Evolutionary conservation across 2,888 invertebrate genomes (phyloP).

Genomic region (Pammene fasciana): DNA sequence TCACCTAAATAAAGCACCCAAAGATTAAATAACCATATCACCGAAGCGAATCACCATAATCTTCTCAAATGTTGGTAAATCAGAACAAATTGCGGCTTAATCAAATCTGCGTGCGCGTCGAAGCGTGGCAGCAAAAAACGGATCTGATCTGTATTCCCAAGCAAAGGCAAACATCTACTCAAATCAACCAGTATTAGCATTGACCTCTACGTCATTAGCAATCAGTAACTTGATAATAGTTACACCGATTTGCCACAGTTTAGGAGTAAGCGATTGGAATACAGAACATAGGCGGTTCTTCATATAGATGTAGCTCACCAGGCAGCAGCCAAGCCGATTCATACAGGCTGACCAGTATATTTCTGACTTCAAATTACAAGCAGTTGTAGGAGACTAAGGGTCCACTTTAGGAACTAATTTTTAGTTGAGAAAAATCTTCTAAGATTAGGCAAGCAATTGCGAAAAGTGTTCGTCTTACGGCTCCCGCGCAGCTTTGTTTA

Average conservation of each 20-base stretch:
- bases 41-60: conserved; percentile 13
- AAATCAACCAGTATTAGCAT: too few species aligned
- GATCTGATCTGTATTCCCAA: neutral
- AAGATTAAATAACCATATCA: conserved; percentile 15
- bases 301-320: too few species aligned
- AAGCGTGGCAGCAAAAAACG: conserved; percentile 20
- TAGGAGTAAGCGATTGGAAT: too few species aligned
- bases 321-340: too few species aligned
- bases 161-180: neutral
- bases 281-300: too few species aligned
- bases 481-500: neutral
- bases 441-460: conserved; percentile 9
- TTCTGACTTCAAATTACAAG: too few species aligned
- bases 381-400: too few species aligned
- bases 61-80: conserved; percentile 24
- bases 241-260: too few species aligned
- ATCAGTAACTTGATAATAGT: too few species aligned
- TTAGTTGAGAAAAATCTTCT: neutral
- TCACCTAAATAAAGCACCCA: conserved; percentile 1
- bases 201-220: too few species aligned
- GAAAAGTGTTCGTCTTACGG: conserved; percentile 18
- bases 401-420: too few species aligned
- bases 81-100: conserved; percentile 33
- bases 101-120: conserved; percentile 19
- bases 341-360: too few species aligned